Conservation (phyloP, 2,113 vertebrate species). For the Oncorhynchus tshawytscha region DNA sequence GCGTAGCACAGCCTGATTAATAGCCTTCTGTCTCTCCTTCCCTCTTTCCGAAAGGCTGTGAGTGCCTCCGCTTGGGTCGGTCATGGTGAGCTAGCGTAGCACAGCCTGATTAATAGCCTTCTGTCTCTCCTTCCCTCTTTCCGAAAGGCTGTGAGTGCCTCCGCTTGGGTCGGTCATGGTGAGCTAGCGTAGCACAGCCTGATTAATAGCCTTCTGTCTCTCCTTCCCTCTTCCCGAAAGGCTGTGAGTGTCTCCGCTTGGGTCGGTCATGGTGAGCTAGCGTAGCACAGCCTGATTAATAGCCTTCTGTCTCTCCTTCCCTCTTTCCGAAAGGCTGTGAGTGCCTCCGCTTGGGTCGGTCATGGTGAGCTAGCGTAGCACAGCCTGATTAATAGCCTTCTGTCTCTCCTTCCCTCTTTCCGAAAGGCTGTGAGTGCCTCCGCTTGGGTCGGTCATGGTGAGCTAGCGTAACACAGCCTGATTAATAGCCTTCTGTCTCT, state of each 20-base stretch:
- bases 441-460: background rate
- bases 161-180: background rate
- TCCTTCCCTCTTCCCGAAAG: background rate
- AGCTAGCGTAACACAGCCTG: background rate
- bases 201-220: slow-evolving; percentile 14
- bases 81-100: background rate
- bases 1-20: slow-evolving; percentile 16
- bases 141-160: slow-evolving; percentile 12
- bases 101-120: slow-evolving; percentile 19
- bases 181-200: background rate
- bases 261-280: background rate
- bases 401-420: no score
- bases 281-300: slow-evolving; percentile 17
- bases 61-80: background rate
- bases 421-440: background rate
- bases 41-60: slow-evolving; percentile 5
- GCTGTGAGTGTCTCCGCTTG: background rate
- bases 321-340: slow-evolving; percentile 6
- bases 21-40: background rate
- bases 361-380: background rate
- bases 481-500: slow-evolving; percentile 21
- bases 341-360: background rate
- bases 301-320: background rate
- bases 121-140: no score
- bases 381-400: slow-evolving; percentile 19